Base-by-base conservation (phyloP, 1,140 invertebrate species). In the Pectinophora gossypiella region DNA sequence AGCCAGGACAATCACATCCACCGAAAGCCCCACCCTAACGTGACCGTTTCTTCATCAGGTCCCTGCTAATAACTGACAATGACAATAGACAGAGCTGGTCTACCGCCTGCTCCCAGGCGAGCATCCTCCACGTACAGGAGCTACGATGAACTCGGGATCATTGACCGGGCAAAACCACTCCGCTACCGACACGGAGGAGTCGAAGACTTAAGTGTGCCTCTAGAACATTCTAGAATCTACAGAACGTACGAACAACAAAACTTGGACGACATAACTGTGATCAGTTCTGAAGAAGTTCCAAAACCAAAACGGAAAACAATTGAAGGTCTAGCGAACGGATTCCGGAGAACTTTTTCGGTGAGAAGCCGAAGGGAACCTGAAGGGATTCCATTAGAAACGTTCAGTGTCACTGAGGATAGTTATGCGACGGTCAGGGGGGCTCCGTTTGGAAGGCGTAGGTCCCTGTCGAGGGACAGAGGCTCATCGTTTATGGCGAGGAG, bases 41-140 rank as follows among this genome's bases (percentile, higher is more conserved):
- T 19, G 35, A 10, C 43, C 49, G 46, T 77, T 76, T 76, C 61
- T 83, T 72, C 62, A 59, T 72, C 76, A 86, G 83, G 80, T 86
- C 50, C 55, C 59, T 59, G 44, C 36, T 71, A 72, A 69, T 65
- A 49, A 15, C 46, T 49, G 51, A 77, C 71, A 68, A 86, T 87
- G 83, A 85, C 80, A 23, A 82, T 85, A 56, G 83, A 87, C 51
- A 75, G 64, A 72, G 73, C 76, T 16, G 83, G 81, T 45, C 61
- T 75, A 9, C 83, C 83, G 3, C 83, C 83, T 12, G 75, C 81
- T 15, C 83, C 83, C 0, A 67, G 79, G 19, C 68, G 83, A 9
- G 72, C 75, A 1, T 85, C 85, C 4, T 89, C 89, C 16, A 89
- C 89, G 3, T 90, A 90, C 62, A 80, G 85, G 58, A 90, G 89